phyloP scores from a whole-genome alignment of 2,113 vertebrate species.

The Phalacrocorax aristotelis region DNA sequence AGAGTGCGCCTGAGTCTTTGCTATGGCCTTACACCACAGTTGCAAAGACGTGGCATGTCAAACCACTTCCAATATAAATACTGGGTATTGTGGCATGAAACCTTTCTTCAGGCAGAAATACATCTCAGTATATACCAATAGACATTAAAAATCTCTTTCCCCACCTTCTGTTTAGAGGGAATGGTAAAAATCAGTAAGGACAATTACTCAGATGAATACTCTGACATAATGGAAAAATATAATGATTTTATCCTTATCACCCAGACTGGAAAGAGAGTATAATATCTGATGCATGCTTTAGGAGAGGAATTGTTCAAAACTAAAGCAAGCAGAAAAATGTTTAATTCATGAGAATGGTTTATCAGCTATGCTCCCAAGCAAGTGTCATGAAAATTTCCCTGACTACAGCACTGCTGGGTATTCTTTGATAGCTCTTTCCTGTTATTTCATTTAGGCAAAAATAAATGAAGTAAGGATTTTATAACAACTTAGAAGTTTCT shows the following conservation, averaged over 20 bases:
- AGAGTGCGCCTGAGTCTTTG: neutral
- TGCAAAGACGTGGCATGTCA: neutral
- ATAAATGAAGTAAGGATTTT: neutral
- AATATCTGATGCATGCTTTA: neutral
- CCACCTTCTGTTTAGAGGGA: neutral
- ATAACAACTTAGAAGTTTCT: neutral
- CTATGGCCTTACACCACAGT: accelerated
- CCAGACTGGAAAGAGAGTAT: neutral
- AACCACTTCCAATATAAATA: neutral
- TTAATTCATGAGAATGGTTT: neutral
- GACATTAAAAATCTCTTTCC: neutral
- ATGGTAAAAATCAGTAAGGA: neutral
- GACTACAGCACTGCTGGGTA: neutral
- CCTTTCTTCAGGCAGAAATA: neutral
- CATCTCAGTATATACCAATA: neutral
- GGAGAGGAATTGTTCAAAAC: neutral
- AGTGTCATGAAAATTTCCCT: neutral
- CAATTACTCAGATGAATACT: neutral
- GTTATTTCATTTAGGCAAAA: neutral
- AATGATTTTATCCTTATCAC: neutral
- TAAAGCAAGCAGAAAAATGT: neutral
- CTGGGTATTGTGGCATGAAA: neutral
- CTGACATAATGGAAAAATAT: neutral
- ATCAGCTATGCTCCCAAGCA: neutral
- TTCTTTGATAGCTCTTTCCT: neutral